These are phyloP conservation scores for Romanomermis culicivorax DNA, from an alignment of 2,888 invertebrate genomes.

Conservation along the genomic window DNA sequence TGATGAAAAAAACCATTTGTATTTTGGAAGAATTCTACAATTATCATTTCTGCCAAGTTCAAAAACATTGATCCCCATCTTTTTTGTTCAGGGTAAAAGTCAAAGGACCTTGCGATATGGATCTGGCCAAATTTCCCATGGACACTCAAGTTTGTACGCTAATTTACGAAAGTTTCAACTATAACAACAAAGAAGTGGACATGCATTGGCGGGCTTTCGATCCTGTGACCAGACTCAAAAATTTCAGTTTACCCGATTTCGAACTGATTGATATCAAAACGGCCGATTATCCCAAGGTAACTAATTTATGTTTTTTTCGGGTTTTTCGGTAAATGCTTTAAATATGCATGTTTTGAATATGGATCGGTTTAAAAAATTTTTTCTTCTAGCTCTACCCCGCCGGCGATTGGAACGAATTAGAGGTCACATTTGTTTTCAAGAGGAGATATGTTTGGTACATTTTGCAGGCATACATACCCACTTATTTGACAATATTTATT, in stretches of 20 bases:
- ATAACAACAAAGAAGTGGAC: constrained; percentile 26
- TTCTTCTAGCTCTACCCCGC: background rate
- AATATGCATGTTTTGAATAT: background rate
- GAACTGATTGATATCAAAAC: background rate
- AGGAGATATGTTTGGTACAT: background rate
- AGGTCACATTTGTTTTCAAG: background rate
- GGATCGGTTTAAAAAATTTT: too few species aligned
- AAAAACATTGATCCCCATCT: too few species aligned
- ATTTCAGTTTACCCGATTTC: background rate
- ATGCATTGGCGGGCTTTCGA: constrained; percentile 13
- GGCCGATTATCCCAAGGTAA: background rate
- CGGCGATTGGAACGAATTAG: constrained; percentile 1
- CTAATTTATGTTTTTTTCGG: too few species aligned
- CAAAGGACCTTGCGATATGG: constrained; percentile 25
- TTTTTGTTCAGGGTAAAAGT: constrained; percentile 18
- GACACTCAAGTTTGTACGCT: constrained; percentile 24
- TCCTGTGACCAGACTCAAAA: constrained; percentile 15
- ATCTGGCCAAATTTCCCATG: constrained; percentile 22
- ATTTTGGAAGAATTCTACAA: too few species aligned
- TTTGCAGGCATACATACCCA: background rate
- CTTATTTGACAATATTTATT: constrained; percentile 20
- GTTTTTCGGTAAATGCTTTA: background rate
- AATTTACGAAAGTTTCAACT: constrained; percentile 25
- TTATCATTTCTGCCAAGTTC: too few species aligned
- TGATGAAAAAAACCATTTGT: too few species aligned